Conservation (phyloP, 2,797 vertebrate genomes). For the Platalea minor region DNA sequence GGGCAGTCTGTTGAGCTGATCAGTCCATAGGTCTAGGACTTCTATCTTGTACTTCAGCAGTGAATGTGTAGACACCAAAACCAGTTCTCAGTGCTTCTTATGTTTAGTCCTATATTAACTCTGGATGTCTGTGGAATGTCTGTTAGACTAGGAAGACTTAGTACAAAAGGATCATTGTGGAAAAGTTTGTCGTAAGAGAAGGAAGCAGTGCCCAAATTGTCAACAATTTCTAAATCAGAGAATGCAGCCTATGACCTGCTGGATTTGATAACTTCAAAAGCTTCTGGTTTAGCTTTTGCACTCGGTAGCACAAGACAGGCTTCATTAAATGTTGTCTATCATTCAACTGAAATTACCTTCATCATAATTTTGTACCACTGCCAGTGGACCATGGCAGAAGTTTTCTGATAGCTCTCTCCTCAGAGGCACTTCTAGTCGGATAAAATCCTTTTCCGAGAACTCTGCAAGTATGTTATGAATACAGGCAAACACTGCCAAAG, state of each 20-base stretch:
- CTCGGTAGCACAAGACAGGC: not conserved
- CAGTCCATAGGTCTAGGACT: not conserved
- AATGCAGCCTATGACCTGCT: not conserved
- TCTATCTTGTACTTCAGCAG: not conserved
- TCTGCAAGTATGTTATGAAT: not conserved
- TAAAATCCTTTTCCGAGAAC: not conserved
- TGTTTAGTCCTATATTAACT: not conserved
- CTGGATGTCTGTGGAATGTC: not conserved
- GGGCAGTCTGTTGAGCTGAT: not conserved
- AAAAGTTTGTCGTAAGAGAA: not conserved
- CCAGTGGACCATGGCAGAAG: not conserved
- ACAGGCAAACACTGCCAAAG: not conserved
- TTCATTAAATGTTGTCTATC: not conserved
- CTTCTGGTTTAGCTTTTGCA: not conserved
- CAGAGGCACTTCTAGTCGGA: not conserved
- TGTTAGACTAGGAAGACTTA: not conserved
- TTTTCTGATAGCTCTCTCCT: not conserved
- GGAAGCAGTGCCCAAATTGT: not conserved
- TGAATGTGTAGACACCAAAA: not conserved
- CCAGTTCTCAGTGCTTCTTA: not conserved
- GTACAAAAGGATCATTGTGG: not conserved
- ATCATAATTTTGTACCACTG: not conserved
- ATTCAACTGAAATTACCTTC: not conserved
- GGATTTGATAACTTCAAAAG: not conserved
- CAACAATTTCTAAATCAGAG: not conserved